phyloP scores from a whole-genome alignment of 2,113 vertebrate genomes.

The Chelonoidis abingdonii region DNA sequence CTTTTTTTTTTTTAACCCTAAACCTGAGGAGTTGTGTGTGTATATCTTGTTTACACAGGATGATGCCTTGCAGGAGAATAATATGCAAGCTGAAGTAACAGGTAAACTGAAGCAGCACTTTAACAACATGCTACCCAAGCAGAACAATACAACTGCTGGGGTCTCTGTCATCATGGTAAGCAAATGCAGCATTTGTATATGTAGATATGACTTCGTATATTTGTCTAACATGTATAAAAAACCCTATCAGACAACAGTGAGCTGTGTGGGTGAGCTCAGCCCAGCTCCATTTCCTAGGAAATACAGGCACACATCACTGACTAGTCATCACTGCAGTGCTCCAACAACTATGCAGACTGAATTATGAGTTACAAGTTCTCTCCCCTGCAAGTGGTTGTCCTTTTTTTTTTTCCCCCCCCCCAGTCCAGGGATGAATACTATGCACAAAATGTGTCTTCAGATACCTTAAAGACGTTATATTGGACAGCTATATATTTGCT shows the following conservation, averaged over 20 bases:
- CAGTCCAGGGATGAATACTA: neutral
- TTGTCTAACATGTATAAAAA: conserved; percentile 16
- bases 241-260: neutral
- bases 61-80: conserved; percentile 89
- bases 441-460: neutral
- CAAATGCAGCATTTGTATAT: neutral
- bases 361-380: neutral
- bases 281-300: neutral
- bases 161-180: conserved; percentile 98
- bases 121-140: conserved; percentile 88
- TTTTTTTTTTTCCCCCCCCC: neutral
- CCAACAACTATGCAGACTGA: neutral
- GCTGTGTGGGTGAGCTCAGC: neutral
- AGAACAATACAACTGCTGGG: conserved; percentile 88
- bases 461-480: neutral
- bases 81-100: conserved; percentile 95
- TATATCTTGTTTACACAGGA: conserved; percentile 78
- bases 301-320: neutral
- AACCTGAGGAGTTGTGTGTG: neutral
- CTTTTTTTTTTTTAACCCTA: too few relatives aligned
- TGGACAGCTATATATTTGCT: neutral
- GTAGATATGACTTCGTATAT: neutral
- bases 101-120: conserved; percentile 99
- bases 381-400: neutral
- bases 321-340: neutral